Evolutionary conservation across 2,888 invertebrate genomes (phyloP).

Genomic region (Aleiodes alternator): DNA sequence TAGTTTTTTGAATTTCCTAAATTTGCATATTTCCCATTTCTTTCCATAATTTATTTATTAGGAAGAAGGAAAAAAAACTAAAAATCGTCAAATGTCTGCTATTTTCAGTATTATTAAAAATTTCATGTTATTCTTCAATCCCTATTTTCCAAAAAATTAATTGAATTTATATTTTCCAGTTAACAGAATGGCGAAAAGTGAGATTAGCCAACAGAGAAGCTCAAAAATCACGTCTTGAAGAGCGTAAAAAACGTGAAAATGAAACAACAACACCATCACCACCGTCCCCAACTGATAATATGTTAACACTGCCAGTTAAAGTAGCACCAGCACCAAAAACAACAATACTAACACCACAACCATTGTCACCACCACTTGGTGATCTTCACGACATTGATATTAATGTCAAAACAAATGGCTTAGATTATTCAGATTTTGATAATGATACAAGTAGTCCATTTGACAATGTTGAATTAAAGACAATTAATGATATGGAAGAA

Average conservation of each 20-base stretch:
- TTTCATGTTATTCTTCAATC: too few species aligned
- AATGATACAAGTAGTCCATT: conserved; percentile 94
- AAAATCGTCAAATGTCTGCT: too few species aligned
- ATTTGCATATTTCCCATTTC: background rate
- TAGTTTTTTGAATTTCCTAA: too few species aligned
- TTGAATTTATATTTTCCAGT: conserved; percentile 63
- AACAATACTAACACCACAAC: conserved; percentile 74
- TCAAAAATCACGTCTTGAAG: conserved; percentile 79
- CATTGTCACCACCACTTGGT: conserved; percentile 66
- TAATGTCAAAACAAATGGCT: conserved; percentile 64
- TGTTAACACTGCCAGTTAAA: conserved; percentile 60
- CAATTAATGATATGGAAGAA: conserved; percentile 94
- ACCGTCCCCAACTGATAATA: conserved; percentile 63
- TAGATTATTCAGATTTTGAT: conserved; percentile 86
- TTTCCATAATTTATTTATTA: too few species aligned
- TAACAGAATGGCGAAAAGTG: conserved; percentile 83
- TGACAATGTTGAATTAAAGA: conserved; percentile 94
- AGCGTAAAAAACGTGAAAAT: conserved; percentile 79
- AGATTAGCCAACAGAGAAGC: conserved; percentile 81
- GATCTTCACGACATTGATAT: conserved; percentile 64
- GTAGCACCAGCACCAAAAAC: conserved; percentile 74
- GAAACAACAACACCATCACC: conserved; percentile 65
- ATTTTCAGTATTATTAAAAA: background rate
- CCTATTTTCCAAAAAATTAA: background rate
- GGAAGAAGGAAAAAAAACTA: too few species aligned